A percentile compares a stretch with the other conserved stretches of the same genome.
Conservation (phyloP, 1,140 invertebrate genomes). For the Odontomachus brunneus region DNA sequence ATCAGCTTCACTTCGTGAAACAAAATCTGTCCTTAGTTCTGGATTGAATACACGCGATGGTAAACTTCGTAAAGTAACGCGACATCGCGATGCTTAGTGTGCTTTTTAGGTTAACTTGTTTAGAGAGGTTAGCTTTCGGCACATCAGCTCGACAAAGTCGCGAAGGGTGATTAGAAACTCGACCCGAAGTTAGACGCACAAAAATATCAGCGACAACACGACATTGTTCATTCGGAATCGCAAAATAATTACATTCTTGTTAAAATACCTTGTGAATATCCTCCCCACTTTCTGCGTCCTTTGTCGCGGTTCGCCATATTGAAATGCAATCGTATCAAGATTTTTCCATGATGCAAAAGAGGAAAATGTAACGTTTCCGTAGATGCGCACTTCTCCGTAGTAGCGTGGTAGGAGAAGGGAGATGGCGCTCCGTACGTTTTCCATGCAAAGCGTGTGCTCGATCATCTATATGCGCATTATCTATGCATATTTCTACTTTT, state of each 20-base stretch:
- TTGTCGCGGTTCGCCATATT: conserved; percentile 86
- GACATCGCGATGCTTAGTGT: conserved; percentile 63
- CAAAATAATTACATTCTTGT: conserved; percentile 45
- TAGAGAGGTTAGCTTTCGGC: conserved; percentile 77
- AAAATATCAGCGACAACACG: not conserved
- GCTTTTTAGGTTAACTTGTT: conserved; percentile 82
- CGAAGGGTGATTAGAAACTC: conserved; percentile 3
- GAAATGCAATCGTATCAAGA: conserved; percentile 79
- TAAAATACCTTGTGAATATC: conserved; percentile 84
- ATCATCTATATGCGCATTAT: too few species aligned
- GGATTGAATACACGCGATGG: not conserved
- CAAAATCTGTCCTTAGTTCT: too few species aligned
- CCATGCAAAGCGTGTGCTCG: too few species aligned
- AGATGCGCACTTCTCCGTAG: too few species aligned
- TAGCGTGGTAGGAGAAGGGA: too few species aligned
- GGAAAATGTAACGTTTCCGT: too few species aligned
- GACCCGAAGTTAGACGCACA: not conserved
- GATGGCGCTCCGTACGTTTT: too few species aligned
- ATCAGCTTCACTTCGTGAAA: conserved; percentile 36
- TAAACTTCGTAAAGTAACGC: conserved; percentile 69
- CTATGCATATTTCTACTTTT: too few species aligned
- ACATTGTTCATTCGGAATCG: not conserved
- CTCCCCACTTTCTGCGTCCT: conserved; percentile 86
- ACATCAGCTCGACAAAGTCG: not conserved
- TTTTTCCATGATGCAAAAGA: conserved; percentile 59